Conservation (phyloP, 2,797 vertebrate species). For the Sarcophilus harrisii region DNA sequence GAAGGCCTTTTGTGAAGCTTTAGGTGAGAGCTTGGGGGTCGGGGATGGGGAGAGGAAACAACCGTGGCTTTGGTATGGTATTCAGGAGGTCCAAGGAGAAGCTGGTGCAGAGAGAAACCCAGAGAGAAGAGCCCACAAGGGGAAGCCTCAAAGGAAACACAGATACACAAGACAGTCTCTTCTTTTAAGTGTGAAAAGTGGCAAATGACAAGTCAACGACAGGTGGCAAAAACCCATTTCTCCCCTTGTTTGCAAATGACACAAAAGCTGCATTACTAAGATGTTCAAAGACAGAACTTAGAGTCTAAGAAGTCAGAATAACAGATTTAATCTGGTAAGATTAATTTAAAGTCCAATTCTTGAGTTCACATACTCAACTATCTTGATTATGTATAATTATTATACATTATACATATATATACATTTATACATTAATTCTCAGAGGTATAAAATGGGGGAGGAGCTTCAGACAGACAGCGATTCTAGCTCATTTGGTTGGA, state of each 20-base stretch:
- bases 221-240: not conserved
- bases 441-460: not conserved
- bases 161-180: not conserved
- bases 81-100: constrained; percentile 25
- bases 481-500: too few species aligned
- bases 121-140: not conserved
- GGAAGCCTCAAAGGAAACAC: not conserved
- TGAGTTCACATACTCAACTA: not conserved
- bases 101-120: constrained; percentile 33
- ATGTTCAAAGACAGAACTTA: not conserved
- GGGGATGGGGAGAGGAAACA: not conserved
- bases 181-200: too few species aligned
- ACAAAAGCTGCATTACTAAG: not conserved
- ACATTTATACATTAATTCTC: too few species aligned
- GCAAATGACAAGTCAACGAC: too few species aligned
- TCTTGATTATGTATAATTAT: too few species aligned
- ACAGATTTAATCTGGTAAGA: not conserved
- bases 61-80: not conserved
- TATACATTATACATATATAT: too few species aligned
- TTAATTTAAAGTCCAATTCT: not conserved
- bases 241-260: too few species aligned
- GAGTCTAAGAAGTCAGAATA: not conserved
- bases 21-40: constrained; percentile 11
- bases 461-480: not conserved
- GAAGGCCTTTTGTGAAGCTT: not conserved